Percentiles rank a stretch among this genome's conserved stretches.
Conservation (phyloP, 2,113 vertebrate species). For the Pristiophorus japonicus region DNA sequence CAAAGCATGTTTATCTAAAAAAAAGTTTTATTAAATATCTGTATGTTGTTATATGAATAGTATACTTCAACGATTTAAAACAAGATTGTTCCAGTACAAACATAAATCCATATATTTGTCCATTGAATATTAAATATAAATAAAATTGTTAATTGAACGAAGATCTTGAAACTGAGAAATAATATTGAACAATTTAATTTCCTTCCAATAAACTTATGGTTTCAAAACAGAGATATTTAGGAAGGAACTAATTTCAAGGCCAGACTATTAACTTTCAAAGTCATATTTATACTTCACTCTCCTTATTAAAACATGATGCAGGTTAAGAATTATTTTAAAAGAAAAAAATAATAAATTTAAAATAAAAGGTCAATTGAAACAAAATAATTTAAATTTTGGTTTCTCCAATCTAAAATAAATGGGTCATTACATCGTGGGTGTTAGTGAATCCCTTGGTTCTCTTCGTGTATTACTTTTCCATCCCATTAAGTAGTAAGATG, state of each 20-base stretch:
- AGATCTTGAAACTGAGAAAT: not conserved
- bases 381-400: not conserved
- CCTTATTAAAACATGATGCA: not conserved
- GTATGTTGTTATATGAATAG: not conserved
- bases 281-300: not conserved
- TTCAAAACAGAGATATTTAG: not conserved
- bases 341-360: not conserved
- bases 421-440: not conserved
- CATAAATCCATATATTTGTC: not conserved
- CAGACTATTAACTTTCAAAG: not conserved
- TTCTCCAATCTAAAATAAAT: not conserved
- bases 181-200: not conserved
- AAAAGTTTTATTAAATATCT: slow-evolving; percentile 30
- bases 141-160: not conserved
- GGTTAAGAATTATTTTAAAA: not conserved
- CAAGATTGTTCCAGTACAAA: slow-evolving; percentile 25
- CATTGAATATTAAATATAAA: not conserved
- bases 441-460: not conserved
- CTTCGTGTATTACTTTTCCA: not conserved
- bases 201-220: not conserved
- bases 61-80: not conserved
- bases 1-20: not conserved
- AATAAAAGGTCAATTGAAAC: not conserved
- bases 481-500: not conserved
- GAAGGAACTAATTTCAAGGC: not conserved